phyloP scores from a whole-genome alignment of 1,140 invertebrate genomes.

The Globodera rostochiensis region DNA sequence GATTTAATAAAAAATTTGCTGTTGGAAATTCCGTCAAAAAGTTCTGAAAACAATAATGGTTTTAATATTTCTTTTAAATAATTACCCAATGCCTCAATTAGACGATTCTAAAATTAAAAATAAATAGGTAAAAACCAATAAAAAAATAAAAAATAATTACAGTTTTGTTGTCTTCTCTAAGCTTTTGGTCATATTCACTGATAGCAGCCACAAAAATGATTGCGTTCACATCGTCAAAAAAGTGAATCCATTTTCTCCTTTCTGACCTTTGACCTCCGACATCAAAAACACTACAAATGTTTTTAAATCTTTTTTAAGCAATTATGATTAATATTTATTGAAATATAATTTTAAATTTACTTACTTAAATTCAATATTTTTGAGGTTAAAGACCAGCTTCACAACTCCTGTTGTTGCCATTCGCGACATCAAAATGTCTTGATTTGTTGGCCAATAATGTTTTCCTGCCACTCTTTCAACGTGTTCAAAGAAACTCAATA shows the following conservation, averaged over 20 bases:
- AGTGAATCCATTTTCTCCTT: slow-evolving; percentile 71
- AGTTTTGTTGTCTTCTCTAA: slow-evolving; percentile 44
- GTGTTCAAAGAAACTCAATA: slow-evolving; percentile 73
- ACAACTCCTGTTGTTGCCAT: slow-evolving; percentile 90
- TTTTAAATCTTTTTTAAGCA: background rate
- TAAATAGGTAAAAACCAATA: too few relatives aligned
- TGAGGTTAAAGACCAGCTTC: slow-evolving; percentile 80
- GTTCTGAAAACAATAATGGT: slow-evolving; percentile 34
- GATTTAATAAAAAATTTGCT: slow-evolving; percentile 66
- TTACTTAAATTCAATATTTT: slow-evolving; percentile 55
- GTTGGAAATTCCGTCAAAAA: slow-evolving; percentile 67
- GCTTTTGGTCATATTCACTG: slow-evolving; percentile 52
- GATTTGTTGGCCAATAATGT: slow-evolving; percentile 76
- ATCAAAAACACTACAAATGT: slow-evolving; percentile 66
- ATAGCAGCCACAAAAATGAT: slow-evolving; percentile 58
- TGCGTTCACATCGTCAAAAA: slow-evolving; percentile 62
- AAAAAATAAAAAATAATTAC: slow-evolving; percentile 20
- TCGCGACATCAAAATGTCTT: slow-evolving; percentile 93
- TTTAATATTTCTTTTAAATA: background rate
- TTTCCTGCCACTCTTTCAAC: slow-evolving; percentile 84
- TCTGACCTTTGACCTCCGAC: slow-evolving; percentile 71
- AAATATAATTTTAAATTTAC: background rate
- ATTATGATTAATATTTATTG: slow-evolving; percentile 2
- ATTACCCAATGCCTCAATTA: slow-evolving; percentile 66
- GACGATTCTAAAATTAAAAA: slow-evolving; percentile 65